Base-by-base conservation (phyloP, 2,888 invertebrate species). In the Omphaloscelis lunosa region DNA sequence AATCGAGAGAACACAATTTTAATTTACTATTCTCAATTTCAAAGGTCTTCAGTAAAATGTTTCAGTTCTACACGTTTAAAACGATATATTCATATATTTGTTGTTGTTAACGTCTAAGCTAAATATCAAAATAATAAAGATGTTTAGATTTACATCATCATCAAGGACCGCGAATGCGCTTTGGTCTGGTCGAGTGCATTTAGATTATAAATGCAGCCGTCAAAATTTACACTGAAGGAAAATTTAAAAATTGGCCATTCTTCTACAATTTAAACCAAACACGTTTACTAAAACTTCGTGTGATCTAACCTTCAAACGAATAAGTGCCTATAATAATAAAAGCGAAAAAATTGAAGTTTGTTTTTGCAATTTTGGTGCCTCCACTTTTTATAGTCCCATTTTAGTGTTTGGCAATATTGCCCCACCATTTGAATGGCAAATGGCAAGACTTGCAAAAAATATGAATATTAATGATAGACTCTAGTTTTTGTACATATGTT, bases 271-370 rank as follows among this genome's bases (percentile, higher is more conserved):
- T 90, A 86, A 59, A 86, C 87, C 87, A 88, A 71, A 80, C 79
- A 72, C 74, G 82, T 86, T 87, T 86, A 89, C 78, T 83, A 79
- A 82, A 86, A 82, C 80, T 80, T 88, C 80, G 80, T 89, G 86
- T 90, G 87, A 89, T 88, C 88, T 83, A 86, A 89, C 90, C 89
- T 87, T 84, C 79, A 82, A 81, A 86, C 84, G 89, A 87, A 88
- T 88, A 91, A 89, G 88, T 89, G 86, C 85, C 89, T 88, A 86
- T 89, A 89, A 90, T 89, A 90, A 92, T 89, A 91, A 90, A 91
- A 89, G 72, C 68, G 77, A 51, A 80, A 85, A 89, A 89, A 87
- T 75, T 81, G 59, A 81, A 89, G 88, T 88, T 88, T 86, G 87
- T 89, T 90, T 91, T 91, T 86, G 86, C 87, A 89, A 89, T 89